phyloP scores from a whole-genome alignment of 2,888 invertebrate species.

The Cataglyphis cursor region DNA sequence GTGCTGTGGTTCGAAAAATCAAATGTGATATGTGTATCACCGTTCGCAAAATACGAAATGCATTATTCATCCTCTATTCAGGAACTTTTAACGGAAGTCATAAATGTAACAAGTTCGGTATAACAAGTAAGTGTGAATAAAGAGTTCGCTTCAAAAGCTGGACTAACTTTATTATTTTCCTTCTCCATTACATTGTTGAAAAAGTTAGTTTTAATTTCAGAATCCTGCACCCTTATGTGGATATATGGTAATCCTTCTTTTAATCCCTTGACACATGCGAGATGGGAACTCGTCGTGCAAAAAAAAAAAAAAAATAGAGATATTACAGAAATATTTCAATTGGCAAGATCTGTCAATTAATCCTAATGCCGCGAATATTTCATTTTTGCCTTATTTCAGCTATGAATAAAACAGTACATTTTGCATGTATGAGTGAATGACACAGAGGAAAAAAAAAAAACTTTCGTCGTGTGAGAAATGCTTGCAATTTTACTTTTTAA shows the following conservation, averaged over 20 bases:
- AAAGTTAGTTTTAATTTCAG: constrained; percentile 37
- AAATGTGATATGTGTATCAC: constrained; percentile 23
- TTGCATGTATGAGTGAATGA: background rate
- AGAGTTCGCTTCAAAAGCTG: constrained; percentile 26
- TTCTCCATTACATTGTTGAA: background rate
- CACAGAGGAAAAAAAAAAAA: background rate
- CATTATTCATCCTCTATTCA: constrained; percentile 38
- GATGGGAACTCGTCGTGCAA: background rate
- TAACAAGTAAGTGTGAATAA: constrained; percentile 33
- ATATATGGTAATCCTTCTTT: constrained; percentile 32
- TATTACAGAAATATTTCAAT: constrained; percentile 18
- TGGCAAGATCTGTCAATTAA: constrained; percentile 22
- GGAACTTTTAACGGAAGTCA: constrained; percentile 43
- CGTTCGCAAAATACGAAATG: constrained; percentile 17
- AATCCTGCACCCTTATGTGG: constrained; percentile 16
- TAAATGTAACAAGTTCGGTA: constrained; percentile 34
- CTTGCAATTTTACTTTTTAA: constrained; percentile 35
- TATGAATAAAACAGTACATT: background rate
- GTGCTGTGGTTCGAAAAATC: constrained; percentile 6
- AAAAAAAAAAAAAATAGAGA: background rate
- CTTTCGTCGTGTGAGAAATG: background rate
- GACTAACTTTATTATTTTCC: constrained; percentile 34
- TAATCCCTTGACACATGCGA: background rate
- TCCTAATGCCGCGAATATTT: constrained; percentile 35
- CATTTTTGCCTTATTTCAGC: background rate